Conservation (phyloP, 2,797 vertebrate species). For the Myotis vivesi region DNA sequence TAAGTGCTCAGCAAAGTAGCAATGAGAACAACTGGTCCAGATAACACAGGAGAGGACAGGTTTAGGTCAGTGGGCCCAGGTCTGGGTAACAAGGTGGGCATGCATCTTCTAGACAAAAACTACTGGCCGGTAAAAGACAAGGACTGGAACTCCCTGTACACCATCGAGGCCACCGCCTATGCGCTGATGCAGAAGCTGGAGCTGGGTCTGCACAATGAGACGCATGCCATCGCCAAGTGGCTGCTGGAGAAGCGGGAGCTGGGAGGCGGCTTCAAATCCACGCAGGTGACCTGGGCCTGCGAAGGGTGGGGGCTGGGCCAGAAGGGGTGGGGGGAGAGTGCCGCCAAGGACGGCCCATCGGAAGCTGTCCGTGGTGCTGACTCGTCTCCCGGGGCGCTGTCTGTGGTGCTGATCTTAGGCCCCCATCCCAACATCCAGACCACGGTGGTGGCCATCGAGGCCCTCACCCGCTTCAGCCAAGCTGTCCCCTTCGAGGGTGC, state of each 20-base stretch:
- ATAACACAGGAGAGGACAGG: neutral
- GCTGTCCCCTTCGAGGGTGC: neutral
- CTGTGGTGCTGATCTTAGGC: neutral
- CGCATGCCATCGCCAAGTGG: constrained; percentile 43
- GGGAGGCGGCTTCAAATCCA: constrained; percentile 53
- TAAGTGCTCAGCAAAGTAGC: neutral
- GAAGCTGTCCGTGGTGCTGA: neutral
- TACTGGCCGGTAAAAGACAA: neutral
- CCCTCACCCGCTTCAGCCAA: constrained; percentile 47
- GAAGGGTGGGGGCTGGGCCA: neutral
- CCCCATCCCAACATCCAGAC: constrained; percentile 6
- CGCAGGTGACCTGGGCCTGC: neutral
- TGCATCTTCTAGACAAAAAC: constrained; percentile 32
- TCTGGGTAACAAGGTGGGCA: neutral
- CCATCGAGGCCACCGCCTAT: constrained; percentile 38
- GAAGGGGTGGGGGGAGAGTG: neutral
- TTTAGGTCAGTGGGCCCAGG: neutral
- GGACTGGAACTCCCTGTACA: neutral
- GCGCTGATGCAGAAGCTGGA: constrained; percentile 63
- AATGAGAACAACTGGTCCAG: neutral
- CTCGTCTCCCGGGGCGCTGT: neutral
- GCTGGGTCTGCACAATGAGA: constrained; percentile 13
- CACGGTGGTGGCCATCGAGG: constrained; percentile 54
- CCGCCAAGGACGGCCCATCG: fast-evolving
- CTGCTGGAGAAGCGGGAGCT: constrained; percentile 33